Evolutionary conservation across 2,888 invertebrate species (phyloP).

Genomic region (Ophion costatus): DNA sequence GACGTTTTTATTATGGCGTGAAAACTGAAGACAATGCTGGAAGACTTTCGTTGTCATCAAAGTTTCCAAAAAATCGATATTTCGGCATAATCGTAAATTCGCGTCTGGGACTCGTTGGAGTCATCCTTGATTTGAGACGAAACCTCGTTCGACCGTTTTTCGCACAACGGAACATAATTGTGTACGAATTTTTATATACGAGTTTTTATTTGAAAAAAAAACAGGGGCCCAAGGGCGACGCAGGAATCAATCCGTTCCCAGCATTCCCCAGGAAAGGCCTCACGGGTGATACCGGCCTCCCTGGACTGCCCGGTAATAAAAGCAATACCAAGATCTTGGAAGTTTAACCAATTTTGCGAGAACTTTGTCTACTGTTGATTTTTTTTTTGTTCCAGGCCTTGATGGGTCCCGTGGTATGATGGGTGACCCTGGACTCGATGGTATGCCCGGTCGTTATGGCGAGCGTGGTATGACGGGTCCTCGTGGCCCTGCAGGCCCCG

Average conservation of each 20-base stretch:
- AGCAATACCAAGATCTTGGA: not conserved
- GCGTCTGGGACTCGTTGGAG: too few relatives aligned
- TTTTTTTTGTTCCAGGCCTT: conserved; percentile 79
- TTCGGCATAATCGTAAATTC: not conserved
- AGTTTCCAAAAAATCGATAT: not conserved
- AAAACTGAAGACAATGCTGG: too few relatives aligned
- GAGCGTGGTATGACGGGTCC: conserved; percentile 86
- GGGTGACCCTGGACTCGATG: conserved; percentile 88
- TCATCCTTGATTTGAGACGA: too few relatives aligned
- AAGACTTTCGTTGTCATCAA: too few relatives aligned
- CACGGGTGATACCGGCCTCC: conserved; percentile 86
- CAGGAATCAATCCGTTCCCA: conserved; percentile 79
- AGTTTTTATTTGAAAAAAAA: conserved; percentile 62
- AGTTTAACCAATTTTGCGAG: conserved; percentile 15
- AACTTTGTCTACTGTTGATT: not conserved
- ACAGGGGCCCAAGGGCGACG: conserved; percentile 83
- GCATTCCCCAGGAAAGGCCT: conserved; percentile 80
- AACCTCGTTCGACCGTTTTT: too few relatives aligned
- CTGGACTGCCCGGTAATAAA: conserved; percentile 85
- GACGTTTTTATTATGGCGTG: too few relatives aligned
- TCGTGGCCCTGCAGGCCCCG: conserved; percentile 82
- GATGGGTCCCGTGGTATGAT: conserved; percentile 86
- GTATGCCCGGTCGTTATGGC: conserved; percentile 88
- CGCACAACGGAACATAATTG: not conserved
- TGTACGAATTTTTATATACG: not conserved